These are phyloP conservation scores for Chlorodrepanis virens DNA, from an alignment of 2,113 vertebrate genomes.

Conservation along the genomic window DNA sequence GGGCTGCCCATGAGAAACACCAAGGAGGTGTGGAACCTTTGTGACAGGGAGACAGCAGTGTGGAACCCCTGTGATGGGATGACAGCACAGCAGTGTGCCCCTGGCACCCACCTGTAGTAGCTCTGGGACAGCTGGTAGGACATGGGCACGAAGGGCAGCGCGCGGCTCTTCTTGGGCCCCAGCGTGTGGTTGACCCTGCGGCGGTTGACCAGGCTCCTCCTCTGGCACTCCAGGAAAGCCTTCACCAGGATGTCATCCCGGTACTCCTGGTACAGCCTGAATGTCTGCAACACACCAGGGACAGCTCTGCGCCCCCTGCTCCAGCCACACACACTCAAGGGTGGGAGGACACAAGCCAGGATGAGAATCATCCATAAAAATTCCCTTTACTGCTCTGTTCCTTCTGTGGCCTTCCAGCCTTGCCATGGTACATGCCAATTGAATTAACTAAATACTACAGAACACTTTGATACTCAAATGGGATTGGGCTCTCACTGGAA, in stretches of 20 bases:
- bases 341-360: neutral
- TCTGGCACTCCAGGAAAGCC: slow-evolving; percentile 85
- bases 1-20: too few species aligned
- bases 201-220: slow-evolving; percentile 87
- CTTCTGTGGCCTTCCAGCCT: neutral
- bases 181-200: slow-evolving; percentile 78
- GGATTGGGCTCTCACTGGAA: neutral
- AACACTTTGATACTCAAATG: neutral
- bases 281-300: slow-evolving; percentile 72
- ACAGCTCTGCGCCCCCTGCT: neutral
- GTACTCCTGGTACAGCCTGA: slow-evolving; percentile 88
- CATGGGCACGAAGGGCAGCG: slow-evolving; percentile 92
- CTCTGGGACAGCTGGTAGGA: slow-evolving; percentile 95
- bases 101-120: slow-evolving; percentile 82
- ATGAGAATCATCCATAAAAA: neutral
- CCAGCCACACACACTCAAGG: neutral
- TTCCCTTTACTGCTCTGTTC: neutral
- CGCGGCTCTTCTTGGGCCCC: slow-evolving; percentile 88
- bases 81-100: neutral
- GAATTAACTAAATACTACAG: neutral
- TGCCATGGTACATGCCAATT: neutral
- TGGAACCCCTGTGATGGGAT: too few species aligned
- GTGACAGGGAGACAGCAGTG: too few species aligned
- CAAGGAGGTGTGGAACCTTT: too few species aligned
- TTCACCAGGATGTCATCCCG: slow-evolving; percentile 82